A percentile compares a stretch with the other conserved stretches of the same genome.
Conservation (phyloP, 2,113 vertebrate genomes). For the Aleadryas rufinucha region DNA sequence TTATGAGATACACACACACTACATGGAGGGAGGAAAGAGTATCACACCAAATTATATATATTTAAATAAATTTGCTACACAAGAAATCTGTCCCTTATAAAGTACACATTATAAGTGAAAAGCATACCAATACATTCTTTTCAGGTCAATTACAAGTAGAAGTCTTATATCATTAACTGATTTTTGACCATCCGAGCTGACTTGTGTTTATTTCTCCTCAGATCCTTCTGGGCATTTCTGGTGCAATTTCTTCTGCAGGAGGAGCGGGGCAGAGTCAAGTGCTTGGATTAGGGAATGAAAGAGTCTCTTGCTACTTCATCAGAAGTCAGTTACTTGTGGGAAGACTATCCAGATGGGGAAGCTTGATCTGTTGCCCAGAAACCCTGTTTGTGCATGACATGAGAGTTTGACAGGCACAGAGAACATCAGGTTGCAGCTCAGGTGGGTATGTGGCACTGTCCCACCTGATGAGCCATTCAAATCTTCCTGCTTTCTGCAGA, state of each 20-base stretch:
- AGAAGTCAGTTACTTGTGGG: not conserved
- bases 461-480: not conserved
- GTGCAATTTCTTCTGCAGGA: not conserved
- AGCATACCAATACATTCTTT: not conserved
- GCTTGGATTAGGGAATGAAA: not conserved
- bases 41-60: not conserved
- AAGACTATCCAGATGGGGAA: slow-evolving; percentile 22
- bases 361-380: slow-evolving; percentile 22
- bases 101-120: not conserved
- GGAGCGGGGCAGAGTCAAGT: not conserved
- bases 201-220: not conserved
- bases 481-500: not conserved
- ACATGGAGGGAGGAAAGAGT: not conserved
- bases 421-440: not conserved
- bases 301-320: not conserved
- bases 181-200: not conserved
- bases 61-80: not conserved
- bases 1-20: not conserved
- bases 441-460: not conserved
- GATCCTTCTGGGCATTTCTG: not conserved
- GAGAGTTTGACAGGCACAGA: not conserved
- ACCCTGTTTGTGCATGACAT: not conserved
- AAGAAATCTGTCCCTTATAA: not conserved
- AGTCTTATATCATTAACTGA: not conserved
- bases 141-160: not conserved